A percentile compares a stretch with the other conserved stretches of the same genome.
Conservation (phyloP, 2,113 vertebrate species). For the Hippocampus abdominalis region DNA sequence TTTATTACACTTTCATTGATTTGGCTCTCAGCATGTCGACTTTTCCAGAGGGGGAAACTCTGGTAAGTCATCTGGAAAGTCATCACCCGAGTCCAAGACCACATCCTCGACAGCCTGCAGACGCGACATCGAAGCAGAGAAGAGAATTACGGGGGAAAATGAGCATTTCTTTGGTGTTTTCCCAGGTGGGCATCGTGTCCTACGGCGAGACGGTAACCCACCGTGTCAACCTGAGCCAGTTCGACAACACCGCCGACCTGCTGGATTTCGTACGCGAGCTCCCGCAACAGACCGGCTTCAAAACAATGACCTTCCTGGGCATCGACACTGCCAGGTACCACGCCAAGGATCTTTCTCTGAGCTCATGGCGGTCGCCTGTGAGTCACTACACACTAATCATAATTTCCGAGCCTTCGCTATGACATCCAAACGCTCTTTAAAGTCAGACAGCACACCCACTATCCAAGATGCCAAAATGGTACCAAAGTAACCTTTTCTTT, state of each 20-base stretch:
- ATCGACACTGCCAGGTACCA: conserved; percentile 89
- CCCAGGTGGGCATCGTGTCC: conserved; percentile 91
- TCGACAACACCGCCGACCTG: conserved; percentile 76
- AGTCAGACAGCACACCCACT: background rate
- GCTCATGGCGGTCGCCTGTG: background rate
- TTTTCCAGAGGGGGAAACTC: conserved; percentile 59
- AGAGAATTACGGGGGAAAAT: background rate
- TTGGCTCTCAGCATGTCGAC: conserved; percentile 34
- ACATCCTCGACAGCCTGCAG: conserved; percentile 45
- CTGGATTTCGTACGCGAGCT: conserved; percentile 73
- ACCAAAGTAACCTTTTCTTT: background rate
- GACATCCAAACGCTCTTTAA: background rate
- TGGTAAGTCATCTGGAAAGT: conserved; percentile 65
- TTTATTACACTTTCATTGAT: conserved; percentile 48
- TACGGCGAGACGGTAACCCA: conserved; percentile 87
- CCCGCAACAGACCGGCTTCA: conserved; percentile 78
- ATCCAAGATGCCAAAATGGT: background rate
- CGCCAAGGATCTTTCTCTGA: background rate
- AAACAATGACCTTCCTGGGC: conserved; percentile 88
- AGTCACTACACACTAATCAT: background rate
- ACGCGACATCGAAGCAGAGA: conserved; percentile 20
- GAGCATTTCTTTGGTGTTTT: conserved; percentile 31
- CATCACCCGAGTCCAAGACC: conserved; percentile 46
- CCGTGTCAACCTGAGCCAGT: conserved; percentile 87
- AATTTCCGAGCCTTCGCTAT: background rate